These are phyloP conservation scores for Charadrius vociferus DNA, from an alignment of 2,113 vertebrate species.

Conservation along the genomic window DNA sequence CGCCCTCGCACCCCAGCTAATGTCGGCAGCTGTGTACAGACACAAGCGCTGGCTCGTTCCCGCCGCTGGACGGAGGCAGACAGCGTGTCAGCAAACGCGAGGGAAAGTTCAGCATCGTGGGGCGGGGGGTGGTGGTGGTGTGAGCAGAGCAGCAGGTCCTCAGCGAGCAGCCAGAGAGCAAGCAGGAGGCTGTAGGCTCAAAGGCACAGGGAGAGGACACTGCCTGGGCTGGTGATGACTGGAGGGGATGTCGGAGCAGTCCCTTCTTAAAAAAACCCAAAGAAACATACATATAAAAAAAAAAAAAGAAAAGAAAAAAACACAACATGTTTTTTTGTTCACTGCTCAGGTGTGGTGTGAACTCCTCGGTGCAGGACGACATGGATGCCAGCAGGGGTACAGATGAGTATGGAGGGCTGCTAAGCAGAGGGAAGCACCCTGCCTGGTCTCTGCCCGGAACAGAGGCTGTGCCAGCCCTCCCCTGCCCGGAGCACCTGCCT, in stretches of 20 bases:
- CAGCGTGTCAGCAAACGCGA: not conserved
- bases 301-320: not conserved
- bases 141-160: not conserved
- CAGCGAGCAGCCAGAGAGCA: not conserved
- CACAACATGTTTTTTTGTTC: not conserved
- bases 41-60: fast-evolving
- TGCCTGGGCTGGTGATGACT: not conserved
- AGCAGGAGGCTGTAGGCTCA: not conserved
- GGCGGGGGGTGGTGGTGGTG: too few species aligned
- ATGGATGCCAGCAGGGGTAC: not conserved
- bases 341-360: not conserved
- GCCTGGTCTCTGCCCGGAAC: not conserved
- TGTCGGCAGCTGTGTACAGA: not conserved
- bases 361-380: not conserved
- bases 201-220: not conserved
- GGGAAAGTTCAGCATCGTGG: not conserved
- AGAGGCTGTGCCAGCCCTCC: not conserved
- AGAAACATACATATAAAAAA: too few species aligned
- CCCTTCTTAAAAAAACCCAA: not conserved
- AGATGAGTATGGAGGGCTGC: not conserved
- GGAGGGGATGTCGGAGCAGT: fast-evolving
- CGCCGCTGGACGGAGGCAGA: not conserved
- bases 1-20: not conserved
- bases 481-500: not conserved
- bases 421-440: not conserved